Evolutionary conservation across 1,140 invertebrate genomes (phyloP).

Genomic region (Heliconius himera): DNA sequence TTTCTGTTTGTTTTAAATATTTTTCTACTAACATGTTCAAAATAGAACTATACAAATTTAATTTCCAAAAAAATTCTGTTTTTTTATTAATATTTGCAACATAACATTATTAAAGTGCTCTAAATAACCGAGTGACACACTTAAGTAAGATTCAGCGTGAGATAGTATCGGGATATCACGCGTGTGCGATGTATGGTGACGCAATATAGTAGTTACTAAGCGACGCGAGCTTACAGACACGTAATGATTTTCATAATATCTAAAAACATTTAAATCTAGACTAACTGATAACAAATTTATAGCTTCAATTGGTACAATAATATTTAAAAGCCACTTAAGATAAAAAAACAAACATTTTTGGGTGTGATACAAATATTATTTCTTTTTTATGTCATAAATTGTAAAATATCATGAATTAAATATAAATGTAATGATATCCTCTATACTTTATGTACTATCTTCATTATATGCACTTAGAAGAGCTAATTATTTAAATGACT

Average conservation of each 20-base stretch:
- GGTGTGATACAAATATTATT: no score
- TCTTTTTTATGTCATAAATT: no score
- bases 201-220: conserved; percentile 23
- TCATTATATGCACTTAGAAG: neutral
- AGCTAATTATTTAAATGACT: neutral
- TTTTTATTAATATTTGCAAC: no score
- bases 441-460: neutral
- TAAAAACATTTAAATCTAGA: conserved; percentile 28
- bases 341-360: no score
- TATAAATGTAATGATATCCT: no score
- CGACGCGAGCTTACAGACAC: conserved; percentile 6
- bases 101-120: no score
- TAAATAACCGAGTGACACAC: neutral
- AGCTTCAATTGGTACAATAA: neutral
- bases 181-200: conserved; percentile 15
- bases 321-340: no score
- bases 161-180: conserved; percentile 23
- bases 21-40: no score
- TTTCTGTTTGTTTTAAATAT: no score
- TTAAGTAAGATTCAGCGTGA: conserved; percentile 8
- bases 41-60: no score
- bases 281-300: conserved; percentile 33
- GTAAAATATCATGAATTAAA: no score
- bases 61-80: no score
- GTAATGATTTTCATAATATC: conserved; percentile 35